A percentile compares a stretch with the other conserved stretches of the same genome.
These are phyloP conservation scores for Sparidentex hasta DNA, from an alignment of 2,797 vertebrate genomes.

Conservation along the genomic window DNA sequence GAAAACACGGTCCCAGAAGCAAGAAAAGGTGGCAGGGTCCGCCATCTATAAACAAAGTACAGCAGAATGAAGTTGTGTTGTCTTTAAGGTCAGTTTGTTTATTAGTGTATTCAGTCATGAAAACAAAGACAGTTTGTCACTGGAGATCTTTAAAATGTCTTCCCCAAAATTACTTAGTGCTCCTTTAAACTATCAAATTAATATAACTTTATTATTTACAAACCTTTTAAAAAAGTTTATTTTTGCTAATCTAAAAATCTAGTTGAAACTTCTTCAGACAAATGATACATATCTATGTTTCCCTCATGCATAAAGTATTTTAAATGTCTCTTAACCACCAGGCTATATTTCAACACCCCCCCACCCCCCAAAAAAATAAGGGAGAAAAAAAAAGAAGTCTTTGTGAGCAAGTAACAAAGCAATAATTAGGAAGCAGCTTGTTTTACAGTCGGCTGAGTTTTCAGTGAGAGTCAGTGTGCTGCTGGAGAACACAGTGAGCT, in stretches of 20 bases:
- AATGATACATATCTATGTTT: background rate
- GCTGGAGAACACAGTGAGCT: constrained; percentile 62
- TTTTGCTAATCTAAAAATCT: background rate
- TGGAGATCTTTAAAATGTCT: too few relatives aligned
- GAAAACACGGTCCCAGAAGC: too few relatives aligned
- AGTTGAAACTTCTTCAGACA: background rate
- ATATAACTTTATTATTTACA: too few relatives aligned
- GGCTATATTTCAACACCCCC: constrained; percentile 1
- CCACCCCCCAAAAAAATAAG: constrained; percentile 41
- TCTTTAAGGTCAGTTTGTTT: too few relatives aligned
- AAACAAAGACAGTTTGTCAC: too few relatives aligned
- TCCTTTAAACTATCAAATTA: too few relatives aligned
- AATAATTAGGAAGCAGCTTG: constrained; percentile 46
- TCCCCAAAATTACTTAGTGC: too few relatives aligned
- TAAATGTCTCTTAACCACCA: background rate
- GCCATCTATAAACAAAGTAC: too few relatives aligned
- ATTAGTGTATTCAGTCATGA: too few relatives aligned
- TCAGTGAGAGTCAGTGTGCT: constrained; percentile 13
- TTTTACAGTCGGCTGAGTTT: constrained; percentile 45
- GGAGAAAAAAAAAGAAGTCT: constrained; percentile 13
- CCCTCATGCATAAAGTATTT: constrained; percentile 6
- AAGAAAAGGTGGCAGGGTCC: too few relatives aligned
- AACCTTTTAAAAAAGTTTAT: background rate
- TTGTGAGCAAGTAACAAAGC: constrained; percentile 18
- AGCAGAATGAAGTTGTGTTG: too few relatives aligned